A percentile compares a stretch with the other conserved stretches of the same genome.
Conservation (phyloP, 2,888 invertebrate genomes). For the Argyresthia goedartella region DNA sequence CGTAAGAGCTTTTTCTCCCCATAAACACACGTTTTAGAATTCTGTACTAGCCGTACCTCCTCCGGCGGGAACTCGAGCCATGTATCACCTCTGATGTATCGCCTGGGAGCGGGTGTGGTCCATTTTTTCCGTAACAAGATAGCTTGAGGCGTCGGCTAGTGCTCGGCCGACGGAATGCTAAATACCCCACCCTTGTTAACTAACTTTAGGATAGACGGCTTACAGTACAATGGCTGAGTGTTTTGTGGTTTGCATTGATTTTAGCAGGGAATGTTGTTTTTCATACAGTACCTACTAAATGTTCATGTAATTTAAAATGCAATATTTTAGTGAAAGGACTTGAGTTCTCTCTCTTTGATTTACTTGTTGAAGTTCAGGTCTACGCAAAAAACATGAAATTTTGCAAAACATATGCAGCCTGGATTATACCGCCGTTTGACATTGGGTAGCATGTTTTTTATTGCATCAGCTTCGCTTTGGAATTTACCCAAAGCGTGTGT, state of each 20-base stretch:
- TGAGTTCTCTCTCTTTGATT: too few relatives aligned
- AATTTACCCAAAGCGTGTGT: conserved; percentile 1
- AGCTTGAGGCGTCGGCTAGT: conserved; percentile 22
- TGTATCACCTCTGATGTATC: conserved; percentile 39
- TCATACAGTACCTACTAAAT: too few relatives aligned
- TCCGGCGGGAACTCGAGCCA: conserved; percentile 11
- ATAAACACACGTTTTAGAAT: too few relatives aligned
- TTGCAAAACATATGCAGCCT: too few relatives aligned
- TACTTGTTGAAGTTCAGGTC: too few relatives aligned
- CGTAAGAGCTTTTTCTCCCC: too few relatives aligned
- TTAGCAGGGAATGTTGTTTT: too few relatives aligned
- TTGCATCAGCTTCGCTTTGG: background rate
- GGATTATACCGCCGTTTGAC: background rate
- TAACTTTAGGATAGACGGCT: conserved; percentile 12
- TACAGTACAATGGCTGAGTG: too few relatives aligned
- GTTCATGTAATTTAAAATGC: too few relatives aligned
- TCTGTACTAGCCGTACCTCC: background rate
- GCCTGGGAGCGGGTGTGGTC: conserved; percentile 20
- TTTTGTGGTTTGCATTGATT: too few relatives aligned
- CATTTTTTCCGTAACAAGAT: conserved; percentile 39
- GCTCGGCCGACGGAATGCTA: conserved; percentile 30
- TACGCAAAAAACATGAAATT: too few relatives aligned
- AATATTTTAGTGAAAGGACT: too few relatives aligned
- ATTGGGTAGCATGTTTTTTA: background rate
- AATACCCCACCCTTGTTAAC: conserved; percentile 31